Evolutionary conservation across 2,888 invertebrate species (phyloP), one percentile per base, ranked within the genome.

Genomic region (Sphaeridia pumilis): DNA sequence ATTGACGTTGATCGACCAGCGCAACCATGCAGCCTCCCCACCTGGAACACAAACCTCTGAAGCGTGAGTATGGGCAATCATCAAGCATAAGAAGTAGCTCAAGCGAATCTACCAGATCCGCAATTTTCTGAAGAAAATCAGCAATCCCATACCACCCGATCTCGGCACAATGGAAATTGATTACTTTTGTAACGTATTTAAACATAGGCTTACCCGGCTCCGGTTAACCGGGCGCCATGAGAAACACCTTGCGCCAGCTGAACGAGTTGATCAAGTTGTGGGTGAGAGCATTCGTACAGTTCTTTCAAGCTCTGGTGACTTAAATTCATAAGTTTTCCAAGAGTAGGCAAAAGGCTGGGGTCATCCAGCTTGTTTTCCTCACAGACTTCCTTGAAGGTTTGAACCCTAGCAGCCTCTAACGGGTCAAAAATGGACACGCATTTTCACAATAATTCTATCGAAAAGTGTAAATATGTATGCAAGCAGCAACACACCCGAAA

Each of bases 11-110:
- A 1, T 78, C 76, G 50, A 87, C 81, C 60, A 94, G 73, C 20
- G 92, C 89, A 12, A 98, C 92, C 50, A 84, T 80, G 71, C 95
- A 97, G 4, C 98, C 98, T 34, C 97, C 98, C 97, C 97, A 97
- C 5, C 84, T 84, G 65, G n/a, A 64, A 69, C n/a, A 42, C 44
- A 54, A 41, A 57, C 31, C 34, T 20, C 14, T 27, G 22, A 22
- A 44, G 10, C 22, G 14, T 7, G n/a, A n/a, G n/a, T n/a, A n/a
- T n/a, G n/a, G n/a, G n/a, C n/a, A n/a, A n/a, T n/a, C n/a, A n/a
- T n/a, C n/a, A n/a, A n/a, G n/a, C n/a, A n/a, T n/a, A n/a, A n/a
- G n/a, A n/a, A n/a, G n/a, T n/a, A n/a, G n/a, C n/a, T n/a, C n/a
- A n/a, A n/a, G n/a, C n/a, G n/a, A n/a, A n/a, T n/a, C n/a, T n/a